Conservation (phyloP, 2,113 vertebrate genomes). For the Eretmochelys imbricata region DNA sequence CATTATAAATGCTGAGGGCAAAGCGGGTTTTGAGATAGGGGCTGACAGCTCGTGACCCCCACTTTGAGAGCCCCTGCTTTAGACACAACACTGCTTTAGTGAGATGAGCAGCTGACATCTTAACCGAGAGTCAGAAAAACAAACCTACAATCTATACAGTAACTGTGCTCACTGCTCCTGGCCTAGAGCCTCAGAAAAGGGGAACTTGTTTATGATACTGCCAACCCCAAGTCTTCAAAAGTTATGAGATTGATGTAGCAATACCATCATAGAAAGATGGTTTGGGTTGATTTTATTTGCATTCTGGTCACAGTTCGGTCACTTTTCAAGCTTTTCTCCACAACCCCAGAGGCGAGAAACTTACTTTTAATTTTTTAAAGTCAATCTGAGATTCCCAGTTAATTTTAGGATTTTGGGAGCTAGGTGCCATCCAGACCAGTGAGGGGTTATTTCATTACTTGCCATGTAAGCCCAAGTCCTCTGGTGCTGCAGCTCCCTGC, state of each 20-base stretch:
- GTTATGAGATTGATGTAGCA: neutral
- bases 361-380: neutral
- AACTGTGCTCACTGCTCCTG: neutral
- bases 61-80: too few relatives aligned
- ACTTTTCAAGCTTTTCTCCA: neutral
- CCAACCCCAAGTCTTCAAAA: neutral
- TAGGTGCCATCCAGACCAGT: too few relatives aligned
- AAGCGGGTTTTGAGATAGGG: too few relatives aligned
- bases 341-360: neutral
- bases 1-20: too few relatives aligned
- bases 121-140: neutral
- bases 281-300: neutral
- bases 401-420: too few relatives aligned
- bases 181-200: fast-evolving
- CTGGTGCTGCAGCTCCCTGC: too few relatives aligned
- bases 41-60: too few relatives aligned
- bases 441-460: too few relatives aligned
- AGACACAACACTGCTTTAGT: too few relatives aligned
- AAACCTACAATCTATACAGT: neutral
- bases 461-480: too few relatives aligned
- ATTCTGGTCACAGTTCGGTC: neutral
- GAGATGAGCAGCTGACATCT: neutral
- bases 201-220: neutral
- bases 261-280: neutral
- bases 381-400: neutral